Percentiles rank a stretch among this genome's conserved stretches.
Evolutionary conservation across 2,113 vertebrate genomes (phyloP).

Genomic region (Ciconia boyciana): DNA sequence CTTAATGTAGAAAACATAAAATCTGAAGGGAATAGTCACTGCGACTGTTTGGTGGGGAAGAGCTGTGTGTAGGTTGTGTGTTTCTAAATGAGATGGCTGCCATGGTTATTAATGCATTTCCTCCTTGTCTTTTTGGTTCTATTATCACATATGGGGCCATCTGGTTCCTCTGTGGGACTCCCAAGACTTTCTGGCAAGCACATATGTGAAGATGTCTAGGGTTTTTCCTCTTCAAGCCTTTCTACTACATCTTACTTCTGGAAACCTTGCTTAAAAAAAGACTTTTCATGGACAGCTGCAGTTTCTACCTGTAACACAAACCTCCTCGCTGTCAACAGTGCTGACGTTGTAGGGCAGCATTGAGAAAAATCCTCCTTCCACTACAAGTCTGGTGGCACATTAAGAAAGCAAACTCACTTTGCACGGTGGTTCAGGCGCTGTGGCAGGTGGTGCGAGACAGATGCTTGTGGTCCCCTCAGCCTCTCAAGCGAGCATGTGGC

Average conservation of each 20-base stretch:
- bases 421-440: background rate
- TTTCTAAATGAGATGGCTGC: background rate
- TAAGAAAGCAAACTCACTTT: background rate
- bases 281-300: background rate
- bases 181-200: constrained; percentile 22
- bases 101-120: background rate
- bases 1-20: background rate
- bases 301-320: background rate
- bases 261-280: background rate
- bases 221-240: background rate
- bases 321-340: fast-evolving
- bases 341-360: fast-evolving
- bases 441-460: constrained; percentile 19
- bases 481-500: background rate
- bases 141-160: constrained; percentile 17
- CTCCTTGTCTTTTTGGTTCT: background rate
- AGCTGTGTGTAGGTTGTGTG: background rate
- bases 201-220: background rate
- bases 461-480: background rate
- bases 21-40: background rate
- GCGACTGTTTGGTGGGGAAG: background rate
- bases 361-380: background rate
- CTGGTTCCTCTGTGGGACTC: constrained; percentile 48
- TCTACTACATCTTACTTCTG: background rate
- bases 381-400: background rate